Base-by-base conservation (phyloP, 2,113 vertebrate species). In the Rhinolophus ferrumequinum region DNA sequence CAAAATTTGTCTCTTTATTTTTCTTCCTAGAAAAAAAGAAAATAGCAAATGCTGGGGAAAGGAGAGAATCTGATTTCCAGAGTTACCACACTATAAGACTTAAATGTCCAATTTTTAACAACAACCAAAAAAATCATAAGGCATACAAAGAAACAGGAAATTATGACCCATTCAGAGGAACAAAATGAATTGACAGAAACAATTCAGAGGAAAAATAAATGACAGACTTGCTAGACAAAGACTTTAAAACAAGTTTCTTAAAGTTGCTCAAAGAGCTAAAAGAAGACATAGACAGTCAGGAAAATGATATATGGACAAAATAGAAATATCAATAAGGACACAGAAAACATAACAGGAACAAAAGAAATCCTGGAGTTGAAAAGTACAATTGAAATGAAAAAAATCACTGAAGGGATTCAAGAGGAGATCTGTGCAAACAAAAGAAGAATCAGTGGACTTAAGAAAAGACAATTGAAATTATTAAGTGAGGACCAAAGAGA, bases 1-100 rank as follows among this genome's bases (percentile, higher is more conserved):
- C 93, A 96, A 52, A 6, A 75, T 93, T 94, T 81, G 62, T 80
- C 60, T 76, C 50, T 72, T 56, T 83, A 50, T 33, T 82, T 60
- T 70, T 80, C 93, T 88, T 76, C 15, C 26, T 87, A 47, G 54
- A n/a, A 38, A 67, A 80, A 33, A 33, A 81, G 6, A 33, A 70
- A 81, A 73, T 38, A 33, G 56, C 16, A 73, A 79, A 24, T 13
- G 21, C 28, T 44, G 35, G 21, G 30, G 14, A 47, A 73, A 12
- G 10, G 47, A 86, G 44, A 60, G 8, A 66, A 35, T 58, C 64
- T 96, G 41, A 67, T 94, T 92, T 76, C 30, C 35, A 83, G 41
- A 83, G 69, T 69, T 62, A 62, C 5, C 15, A 28, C 10, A 56
- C 22, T 72, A 6, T 56, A 62, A 67, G 16, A 41, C 14, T 44